Conservation (phyloP, 2,113 vertebrate species). For the Hippocampus barbouri region DNA sequence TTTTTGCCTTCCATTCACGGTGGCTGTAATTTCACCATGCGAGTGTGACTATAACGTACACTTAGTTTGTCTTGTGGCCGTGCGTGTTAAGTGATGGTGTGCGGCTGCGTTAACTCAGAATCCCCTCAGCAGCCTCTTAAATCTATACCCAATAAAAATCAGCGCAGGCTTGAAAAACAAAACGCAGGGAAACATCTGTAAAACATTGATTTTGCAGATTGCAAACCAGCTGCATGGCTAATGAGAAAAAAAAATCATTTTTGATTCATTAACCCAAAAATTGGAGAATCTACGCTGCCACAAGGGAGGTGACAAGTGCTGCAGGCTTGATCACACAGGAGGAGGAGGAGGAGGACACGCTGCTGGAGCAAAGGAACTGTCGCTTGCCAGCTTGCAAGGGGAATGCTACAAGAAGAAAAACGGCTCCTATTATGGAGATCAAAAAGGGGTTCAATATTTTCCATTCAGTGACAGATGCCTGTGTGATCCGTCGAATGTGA, state of each 20-base stretch:
- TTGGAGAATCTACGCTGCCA: conserved; percentile 65
- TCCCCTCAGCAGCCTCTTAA: conserved; percentile 74
- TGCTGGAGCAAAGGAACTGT: conserved; percentile 32
- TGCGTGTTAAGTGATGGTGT: conserved; percentile 19
- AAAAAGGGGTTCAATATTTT: conserved; percentile 49
- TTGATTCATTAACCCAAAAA: conserved; percentile 80
- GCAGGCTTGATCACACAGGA: conserved; percentile 48
- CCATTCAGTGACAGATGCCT: conserved; percentile 27
- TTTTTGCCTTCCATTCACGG: conserved; percentile 14
- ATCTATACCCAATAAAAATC: conserved; percentile 81
- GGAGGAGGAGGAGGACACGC: conserved; percentile 40
- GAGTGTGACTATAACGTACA: conserved; percentile 29
- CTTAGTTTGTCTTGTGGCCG: conserved; percentile 44
- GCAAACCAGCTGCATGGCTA: conserved; percentile 73
- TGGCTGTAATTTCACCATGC: conserved; percentile 29
- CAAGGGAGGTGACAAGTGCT: conserved; percentile 66
- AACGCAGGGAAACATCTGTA: conserved; percentile 77
- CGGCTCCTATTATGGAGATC: conserved; percentile 52
- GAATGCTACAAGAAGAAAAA: conserved; percentile 21
- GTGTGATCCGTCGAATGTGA: conserved; percentile 39
- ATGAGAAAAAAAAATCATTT: conserved; percentile 81
- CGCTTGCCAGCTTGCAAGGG: conserved; percentile 21
- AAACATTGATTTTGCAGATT: conserved; percentile 76
- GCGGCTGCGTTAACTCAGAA: conserved; percentile 63
- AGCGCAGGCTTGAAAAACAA: conserved; percentile 73